Base-by-base conservation (phyloP, 2,888 invertebrate species). In the Caenorhabditis sp. region DNA sequence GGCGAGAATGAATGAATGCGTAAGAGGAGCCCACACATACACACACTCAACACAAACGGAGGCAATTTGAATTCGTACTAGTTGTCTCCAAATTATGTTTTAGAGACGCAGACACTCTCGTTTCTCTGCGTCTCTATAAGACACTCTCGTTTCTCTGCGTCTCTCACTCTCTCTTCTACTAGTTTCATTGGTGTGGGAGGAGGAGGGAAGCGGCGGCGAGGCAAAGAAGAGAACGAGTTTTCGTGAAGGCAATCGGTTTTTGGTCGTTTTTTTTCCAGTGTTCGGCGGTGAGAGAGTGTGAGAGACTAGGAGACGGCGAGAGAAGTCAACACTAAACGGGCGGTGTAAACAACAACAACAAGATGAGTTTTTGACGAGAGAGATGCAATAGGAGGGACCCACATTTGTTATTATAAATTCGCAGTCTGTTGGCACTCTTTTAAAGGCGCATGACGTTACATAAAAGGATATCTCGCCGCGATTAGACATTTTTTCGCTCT, bases 301-400 rank as follows among this genome's bases (percentile, higher is more conserved):
- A 4, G 19, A 16, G 16, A 70, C 7, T 2, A 19, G 22, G 58
- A 44, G 70, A 24, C 5, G 28, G 0, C n/a, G n/a, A 19, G 54
- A 54, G 74, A 75, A 51, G 58, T 16, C 56, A 56, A 66, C 26
- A 47, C n/a, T n/a, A n/a, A n/a, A n/a, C 41, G 19, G 56, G 26
- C 41, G 44, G 66, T 75, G 75, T 75, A 75, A 75, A 75, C 75
- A 75, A 75, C 75, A 75, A 75, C 66, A 75, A 75, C 47, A 75
- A 35, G 49, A 38, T 31, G 68, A 4, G 64, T 64, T 24, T 59
- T 26, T 22, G 49, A 38, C 6, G 38, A 12, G 41, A 38, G 56
- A 19, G n/a, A 19, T 31, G 14, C 10, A 38, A 28, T 16, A 31
- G 31, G n/a, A n/a, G n/a, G 44, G 58, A 44, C 31, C n/a, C 56